These are phyloP conservation scores for Epizoanthus ramosus DNA, from an alignment of 92 coral and sea anemone genomes.

Conservation along the genomic window DNA sequence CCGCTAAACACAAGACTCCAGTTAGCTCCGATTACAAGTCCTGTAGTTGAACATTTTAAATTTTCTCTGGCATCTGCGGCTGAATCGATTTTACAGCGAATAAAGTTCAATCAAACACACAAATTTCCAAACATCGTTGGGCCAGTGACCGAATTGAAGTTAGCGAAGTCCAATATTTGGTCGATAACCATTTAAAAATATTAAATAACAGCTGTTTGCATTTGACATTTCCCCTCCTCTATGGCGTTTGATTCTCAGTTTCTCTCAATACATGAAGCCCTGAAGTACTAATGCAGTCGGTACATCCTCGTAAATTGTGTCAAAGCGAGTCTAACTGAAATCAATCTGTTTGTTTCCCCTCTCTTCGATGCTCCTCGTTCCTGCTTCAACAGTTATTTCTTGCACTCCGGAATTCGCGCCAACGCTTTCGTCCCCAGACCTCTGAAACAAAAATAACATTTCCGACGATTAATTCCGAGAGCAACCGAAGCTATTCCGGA, in stretches of 20 bases:
- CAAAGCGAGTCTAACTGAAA: not conserved
- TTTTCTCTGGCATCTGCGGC: too few species aligned
- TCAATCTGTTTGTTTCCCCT: not conserved
- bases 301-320: not conserved
- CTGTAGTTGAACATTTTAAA: too few species aligned
- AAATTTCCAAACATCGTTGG: slow-evolving; percentile 1
- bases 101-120: too few species aligned
- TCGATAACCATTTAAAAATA: too few species aligned
- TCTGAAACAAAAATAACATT: too few species aligned
- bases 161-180: not conserved
- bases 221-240: slow-evolving; percentile 6
- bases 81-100: too few species aligned
- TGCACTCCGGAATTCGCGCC: slow-evolving; percentile 45
- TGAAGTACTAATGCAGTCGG: not conserved
- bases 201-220: too few species aligned
- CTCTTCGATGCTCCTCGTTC: not conserved
- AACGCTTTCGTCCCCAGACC: slow-evolving; percentile 34
- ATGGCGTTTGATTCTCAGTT: not conserved
- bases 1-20: too few species aligned
- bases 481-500: not conserved
- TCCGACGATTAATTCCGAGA: slow-evolving; percentile 29
- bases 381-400: not conserved
- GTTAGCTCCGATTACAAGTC: too few species aligned
- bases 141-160: not conserved
- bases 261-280: not conserved